A percentile compares a stretch with the other conserved stretches of the same genome.
phyloP scores from a whole-genome alignment of 2,888 invertebrate genomes.

The Ormyrus nitidulus region DNA sequence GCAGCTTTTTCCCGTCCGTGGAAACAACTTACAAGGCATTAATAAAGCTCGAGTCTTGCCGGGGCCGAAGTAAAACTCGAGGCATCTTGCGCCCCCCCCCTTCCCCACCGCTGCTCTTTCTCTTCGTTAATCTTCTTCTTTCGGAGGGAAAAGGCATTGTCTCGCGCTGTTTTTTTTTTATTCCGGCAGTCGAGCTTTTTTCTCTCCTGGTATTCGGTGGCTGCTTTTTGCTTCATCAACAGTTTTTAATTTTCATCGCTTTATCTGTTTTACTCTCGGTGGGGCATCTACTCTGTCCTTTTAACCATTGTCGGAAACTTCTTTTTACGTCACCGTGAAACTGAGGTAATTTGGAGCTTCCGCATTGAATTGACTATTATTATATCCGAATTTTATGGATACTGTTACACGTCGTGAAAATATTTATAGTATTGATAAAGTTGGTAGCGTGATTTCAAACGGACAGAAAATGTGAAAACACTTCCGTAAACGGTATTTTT shows the following conservation, averaged over 20 bases:
- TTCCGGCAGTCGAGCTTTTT: conserved; percentile 15
- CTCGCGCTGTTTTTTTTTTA: not conserved
- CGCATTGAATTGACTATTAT: too few relatives aligned
- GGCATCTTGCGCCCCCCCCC: conserved; percentile 17
- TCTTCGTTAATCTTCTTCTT: conserved; percentile 46
- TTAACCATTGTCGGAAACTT: too few relatives aligned
- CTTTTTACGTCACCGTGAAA: too few relatives aligned
- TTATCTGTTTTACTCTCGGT: not conserved
- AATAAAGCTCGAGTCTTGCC: conserved; percentile 44
- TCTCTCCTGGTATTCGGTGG: conserved; percentile 14
- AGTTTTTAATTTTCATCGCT: not conserved
- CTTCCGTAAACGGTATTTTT: too few relatives aligned
- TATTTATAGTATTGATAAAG: too few relatives aligned
- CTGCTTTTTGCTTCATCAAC: conserved; percentile 16
- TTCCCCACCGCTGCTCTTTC: conserved; percentile 12
- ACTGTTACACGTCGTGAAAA: too few relatives aligned
- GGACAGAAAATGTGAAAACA: too few relatives aligned
- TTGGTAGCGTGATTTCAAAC: too few relatives aligned
- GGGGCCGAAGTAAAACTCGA: conserved; percentile 26
- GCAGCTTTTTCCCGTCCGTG: conserved; percentile 24
- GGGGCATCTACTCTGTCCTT: too few relatives aligned
- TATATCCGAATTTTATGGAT: too few relatives aligned
- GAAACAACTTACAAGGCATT: conserved; percentile 50
- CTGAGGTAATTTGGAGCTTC: too few relatives aligned
- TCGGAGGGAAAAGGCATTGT: conserved; percentile 33